Evolutionary conservation across 1,140 invertebrate genomes (phyloP).

Genomic region (Daktulosphaira vitifoliae): DNA sequence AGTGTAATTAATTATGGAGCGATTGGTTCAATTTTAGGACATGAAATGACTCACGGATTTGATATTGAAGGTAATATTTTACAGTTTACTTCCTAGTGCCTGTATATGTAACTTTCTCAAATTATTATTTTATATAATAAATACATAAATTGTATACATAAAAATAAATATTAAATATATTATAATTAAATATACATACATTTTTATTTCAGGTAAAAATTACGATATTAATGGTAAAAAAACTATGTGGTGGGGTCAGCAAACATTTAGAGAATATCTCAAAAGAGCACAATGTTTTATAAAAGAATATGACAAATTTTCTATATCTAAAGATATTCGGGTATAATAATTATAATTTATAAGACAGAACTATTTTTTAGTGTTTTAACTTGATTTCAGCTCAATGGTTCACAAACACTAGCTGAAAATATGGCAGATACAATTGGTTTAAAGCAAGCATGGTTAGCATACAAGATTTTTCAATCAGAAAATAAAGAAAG

Average conservation of each 20-base stretch:
- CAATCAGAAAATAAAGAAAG: conserved; percentile 44
- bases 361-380: too few relatives aligned
- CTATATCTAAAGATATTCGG: neutral
- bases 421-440: conserved; percentile 90
- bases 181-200: too few relatives aligned
- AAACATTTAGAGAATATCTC: conserved; percentile 57
- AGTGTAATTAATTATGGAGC: conserved; percentile 64
- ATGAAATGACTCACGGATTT: conserved; percentile 66
- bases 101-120: too few relatives aligned
- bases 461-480: conserved; percentile 58
- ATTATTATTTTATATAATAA: too few relatives aligned
- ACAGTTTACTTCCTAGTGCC: too few relatives aligned
- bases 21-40: conserved; percentile 65
- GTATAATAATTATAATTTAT: neutral
- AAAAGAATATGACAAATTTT: conserved; percentile 62
- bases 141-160: too few relatives aligned
- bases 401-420: conserved; percentile 69
- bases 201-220: conserved; percentile 50
- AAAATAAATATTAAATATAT: too few relatives aligned
- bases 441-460: conserved; percentile 71
- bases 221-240: conserved; percentile 64
- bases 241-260: conserved; percentile 76
- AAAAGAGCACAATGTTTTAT: conserved; percentile 76
- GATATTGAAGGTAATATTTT: conserved; percentile 56
- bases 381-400: conserved; percentile 40